Conservation (phyloP, 2,888 invertebrate species). For the Leptinotarsa peninsularis region DNA sequence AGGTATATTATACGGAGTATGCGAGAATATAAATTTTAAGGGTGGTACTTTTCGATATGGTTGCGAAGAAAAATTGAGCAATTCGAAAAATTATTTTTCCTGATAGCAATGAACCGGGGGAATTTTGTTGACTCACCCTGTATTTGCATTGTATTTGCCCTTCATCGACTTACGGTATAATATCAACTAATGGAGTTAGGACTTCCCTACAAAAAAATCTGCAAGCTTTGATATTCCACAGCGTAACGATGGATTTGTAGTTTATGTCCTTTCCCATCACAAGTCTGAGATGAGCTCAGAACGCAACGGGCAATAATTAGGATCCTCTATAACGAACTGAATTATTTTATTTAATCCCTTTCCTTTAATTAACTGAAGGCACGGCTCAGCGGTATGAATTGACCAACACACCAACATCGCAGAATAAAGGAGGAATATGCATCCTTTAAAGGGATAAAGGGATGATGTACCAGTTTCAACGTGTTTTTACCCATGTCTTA, state of each 20-base stretch:
- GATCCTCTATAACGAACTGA: slow-evolving; percentile 45
- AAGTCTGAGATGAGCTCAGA: slow-evolving; percentile 14
- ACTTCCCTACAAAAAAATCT: not conserved
- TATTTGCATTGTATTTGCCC: too few species aligned
- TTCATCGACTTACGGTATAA: too few species aligned
- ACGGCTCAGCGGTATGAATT: slow-evolving; percentile 46
- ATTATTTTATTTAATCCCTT: slow-evolving; percentile 50
- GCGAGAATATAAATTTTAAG: too few species aligned
- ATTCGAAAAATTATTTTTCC: too few species aligned
- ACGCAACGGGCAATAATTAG: slow-evolving; percentile 45
- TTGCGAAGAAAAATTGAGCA: too few species aligned
- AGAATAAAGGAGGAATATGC: slow-evolving; percentile 38
- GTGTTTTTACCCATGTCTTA: slow-evolving; percentile 48
- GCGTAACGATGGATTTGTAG: not conserved
- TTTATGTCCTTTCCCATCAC: not conserved
- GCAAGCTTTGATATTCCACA: not conserved
- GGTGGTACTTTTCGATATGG: too few species aligned
- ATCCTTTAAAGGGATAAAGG: slow-evolving; percentile 46
- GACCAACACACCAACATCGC: slow-evolving; percentile 43
- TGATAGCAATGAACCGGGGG: too few species aligned
- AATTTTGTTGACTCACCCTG: too few species aligned
- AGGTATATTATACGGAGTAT: too few species aligned
- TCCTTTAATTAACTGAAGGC: slow-evolving; percentile 50
- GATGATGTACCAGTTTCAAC: slow-evolving; percentile 44
- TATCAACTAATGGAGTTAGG: too few species aligned